Percentiles rank a stretch among this genome's conserved stretches.
phyloP scores from a whole-genome alignment of 2,888 invertebrate species.

The Isoperla grammatica region DNA sequence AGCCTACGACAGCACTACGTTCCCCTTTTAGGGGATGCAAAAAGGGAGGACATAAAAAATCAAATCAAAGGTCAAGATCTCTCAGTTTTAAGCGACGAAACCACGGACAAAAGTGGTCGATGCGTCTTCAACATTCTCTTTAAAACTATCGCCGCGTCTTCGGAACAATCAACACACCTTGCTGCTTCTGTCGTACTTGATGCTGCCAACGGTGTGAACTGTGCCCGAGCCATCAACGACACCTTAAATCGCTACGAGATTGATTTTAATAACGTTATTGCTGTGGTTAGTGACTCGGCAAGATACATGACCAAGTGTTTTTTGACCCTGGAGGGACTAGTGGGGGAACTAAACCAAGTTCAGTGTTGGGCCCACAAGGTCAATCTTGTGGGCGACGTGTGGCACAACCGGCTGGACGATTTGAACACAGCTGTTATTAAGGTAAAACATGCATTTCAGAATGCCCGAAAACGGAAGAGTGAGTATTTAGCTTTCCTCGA shows the following conservation, averaged over 20 bases:
- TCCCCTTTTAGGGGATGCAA: background rate
- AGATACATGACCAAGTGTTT: no score
- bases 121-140: conserved; percentile 18
- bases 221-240: no score
- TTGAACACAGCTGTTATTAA: background rate
- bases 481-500: background rate
- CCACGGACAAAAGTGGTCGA: conserved; percentile 18
- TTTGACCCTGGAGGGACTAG: no score
- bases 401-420: background rate
- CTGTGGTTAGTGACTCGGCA: background rate
- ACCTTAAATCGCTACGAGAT: background rate
- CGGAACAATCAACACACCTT: background rate
- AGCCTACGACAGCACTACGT: background rate
- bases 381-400: background rate
- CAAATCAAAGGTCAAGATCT: background rate
- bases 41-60: conserved; percentile 4
- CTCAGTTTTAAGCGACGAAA: conserved; percentile 16
- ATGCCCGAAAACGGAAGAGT: background rate
- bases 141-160: background rate
- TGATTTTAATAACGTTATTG: background rate
- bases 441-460: background rate
- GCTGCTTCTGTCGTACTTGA: background rate
- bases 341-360: background rate
- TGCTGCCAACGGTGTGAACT: no score
- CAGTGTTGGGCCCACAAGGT: conserved; percentile 7